Conservation (phyloP, 2,797 vertebrate genomes). For the Acropternis orthonyx region DNA sequence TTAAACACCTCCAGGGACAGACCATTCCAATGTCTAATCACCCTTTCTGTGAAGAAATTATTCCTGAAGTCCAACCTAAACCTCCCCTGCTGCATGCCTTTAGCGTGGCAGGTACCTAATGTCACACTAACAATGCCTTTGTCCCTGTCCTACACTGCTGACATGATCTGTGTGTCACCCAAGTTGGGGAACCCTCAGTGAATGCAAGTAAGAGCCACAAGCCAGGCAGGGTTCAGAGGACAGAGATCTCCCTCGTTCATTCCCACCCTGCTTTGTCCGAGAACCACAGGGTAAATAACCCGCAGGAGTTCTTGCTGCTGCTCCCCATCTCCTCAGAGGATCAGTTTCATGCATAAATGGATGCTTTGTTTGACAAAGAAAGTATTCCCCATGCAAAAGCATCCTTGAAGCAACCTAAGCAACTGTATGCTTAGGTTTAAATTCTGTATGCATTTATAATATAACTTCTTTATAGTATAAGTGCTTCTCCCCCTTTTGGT, state of each 20-base stretch:
- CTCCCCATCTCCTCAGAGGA: neutral
- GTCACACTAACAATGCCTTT: accelerated
- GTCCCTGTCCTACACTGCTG: neutral
- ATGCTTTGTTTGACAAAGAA: neutral
- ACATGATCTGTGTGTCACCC: no score
- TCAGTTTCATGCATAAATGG: neutral
- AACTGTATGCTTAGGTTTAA: neutral
- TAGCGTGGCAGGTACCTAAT: neutral
- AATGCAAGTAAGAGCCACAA: neutral
- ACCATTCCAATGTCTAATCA: neutral
- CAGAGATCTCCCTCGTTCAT: accelerated
- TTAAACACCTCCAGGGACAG: neutral
- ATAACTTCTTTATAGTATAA: neutral
- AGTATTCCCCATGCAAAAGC: neutral
- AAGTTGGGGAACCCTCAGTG: accelerated
- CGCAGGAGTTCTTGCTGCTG: accelerated
- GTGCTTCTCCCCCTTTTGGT: neutral
- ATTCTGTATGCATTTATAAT: neutral
- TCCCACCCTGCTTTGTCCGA: neutral
- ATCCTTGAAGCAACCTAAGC: neutral
- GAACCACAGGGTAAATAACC: accelerated
- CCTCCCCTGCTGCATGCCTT: neutral
- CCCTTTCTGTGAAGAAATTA: neutral
- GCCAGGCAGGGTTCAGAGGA: neutral
- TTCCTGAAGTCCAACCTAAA: neutral